Conservation (phyloP, 2,113 vertebrate species). For the Rutilus rutilus region DNA sequence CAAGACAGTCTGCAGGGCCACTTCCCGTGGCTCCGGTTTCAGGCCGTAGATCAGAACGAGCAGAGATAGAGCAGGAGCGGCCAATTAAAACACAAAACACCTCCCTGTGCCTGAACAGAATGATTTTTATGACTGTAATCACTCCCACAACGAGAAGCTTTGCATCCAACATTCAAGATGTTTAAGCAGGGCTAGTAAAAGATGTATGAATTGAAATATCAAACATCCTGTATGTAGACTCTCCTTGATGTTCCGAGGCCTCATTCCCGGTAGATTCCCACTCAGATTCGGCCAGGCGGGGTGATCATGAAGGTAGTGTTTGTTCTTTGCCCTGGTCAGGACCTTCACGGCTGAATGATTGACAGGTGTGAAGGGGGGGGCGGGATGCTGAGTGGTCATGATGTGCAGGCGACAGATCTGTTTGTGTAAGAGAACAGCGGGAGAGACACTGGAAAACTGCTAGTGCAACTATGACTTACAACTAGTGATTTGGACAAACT, state of each 20-base stretch:
- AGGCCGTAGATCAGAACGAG: constrained; percentile 66
- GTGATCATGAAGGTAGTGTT: constrained; percentile 74
- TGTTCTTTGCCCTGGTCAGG: constrained; percentile 66
- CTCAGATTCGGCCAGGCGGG: constrained; percentile 66
- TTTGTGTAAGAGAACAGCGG: constrained; percentile 59
- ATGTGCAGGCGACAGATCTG: constrained; percentile 43
- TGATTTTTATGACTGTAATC: constrained; percentile 9
- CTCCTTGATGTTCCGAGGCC: constrained; percentile 48
- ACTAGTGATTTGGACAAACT: constrained; percentile 58
- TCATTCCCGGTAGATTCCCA: constrained; percentile 69
- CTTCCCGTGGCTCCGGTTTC: constrained; percentile 85
- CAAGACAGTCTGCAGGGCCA: constrained; percentile 80
- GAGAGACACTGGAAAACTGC: constrained; percentile 30
- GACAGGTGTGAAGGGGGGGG: constrained; percentile 65
- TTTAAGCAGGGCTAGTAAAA: neutral
- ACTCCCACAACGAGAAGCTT: constrained; percentile 1
- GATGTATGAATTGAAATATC: neutral
- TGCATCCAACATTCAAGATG: neutral
- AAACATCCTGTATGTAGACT: neutral
- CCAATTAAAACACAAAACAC: constrained; percentile 53
- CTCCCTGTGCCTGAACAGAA: constrained; percentile 34
- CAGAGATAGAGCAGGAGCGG: constrained; percentile 45
- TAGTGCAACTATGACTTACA: neutral
- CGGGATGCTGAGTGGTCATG: constrained; percentile 45
- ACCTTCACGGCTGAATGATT: constrained; percentile 65